A percentile compares a stretch with the other conserved stretches of the same genome.
Evolutionary conservation across 2,888 invertebrate species (phyloP).

Genomic region (Trachelus troglodyta): DNA sequence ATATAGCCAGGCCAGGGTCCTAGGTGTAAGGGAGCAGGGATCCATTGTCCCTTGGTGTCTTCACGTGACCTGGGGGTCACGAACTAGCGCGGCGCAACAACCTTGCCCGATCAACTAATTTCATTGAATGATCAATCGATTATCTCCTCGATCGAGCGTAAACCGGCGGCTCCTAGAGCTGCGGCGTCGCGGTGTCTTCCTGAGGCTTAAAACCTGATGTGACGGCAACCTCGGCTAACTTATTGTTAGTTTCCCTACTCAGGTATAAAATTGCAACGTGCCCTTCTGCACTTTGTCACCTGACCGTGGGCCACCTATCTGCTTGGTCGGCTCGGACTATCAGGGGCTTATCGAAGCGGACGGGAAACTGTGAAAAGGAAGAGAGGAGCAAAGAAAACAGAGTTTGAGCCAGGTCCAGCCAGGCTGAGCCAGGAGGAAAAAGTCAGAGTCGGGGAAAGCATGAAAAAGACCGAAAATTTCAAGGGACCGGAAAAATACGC

Average conservation of each 20-base stretch:
- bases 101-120: slow-evolving; percentile 39
- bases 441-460: background rate
- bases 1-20: background rate
- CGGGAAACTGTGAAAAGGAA: background rate
- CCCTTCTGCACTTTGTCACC: slow-evolving; percentile 11
- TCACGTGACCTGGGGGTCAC: background rate
- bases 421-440: background rate
- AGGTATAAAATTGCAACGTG: slow-evolving; percentile 11
- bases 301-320: background rate
- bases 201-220: background rate
- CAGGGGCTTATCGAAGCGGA: background rate
- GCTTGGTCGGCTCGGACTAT: background rate
- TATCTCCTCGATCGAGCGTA: slow-evolving; percentile 57
- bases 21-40: background rate
- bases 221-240: background rate
- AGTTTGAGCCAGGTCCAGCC: background rate
- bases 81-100: slow-evolving; percentile 1
- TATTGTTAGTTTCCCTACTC: background rate
- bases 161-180: slow-evolving; percentile 29
- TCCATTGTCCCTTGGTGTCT: slow-evolving; percentile 10
- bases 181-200: slow-evolving; percentile 5
- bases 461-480: background rate
- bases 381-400: background rate
- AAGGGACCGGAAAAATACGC: background rate
- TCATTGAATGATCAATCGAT: slow-evolving; percentile 56